phyloP scores from a whole-genome alignment of 2,797 vertebrate genomes.

The Fringilla coelebs region DNA sequence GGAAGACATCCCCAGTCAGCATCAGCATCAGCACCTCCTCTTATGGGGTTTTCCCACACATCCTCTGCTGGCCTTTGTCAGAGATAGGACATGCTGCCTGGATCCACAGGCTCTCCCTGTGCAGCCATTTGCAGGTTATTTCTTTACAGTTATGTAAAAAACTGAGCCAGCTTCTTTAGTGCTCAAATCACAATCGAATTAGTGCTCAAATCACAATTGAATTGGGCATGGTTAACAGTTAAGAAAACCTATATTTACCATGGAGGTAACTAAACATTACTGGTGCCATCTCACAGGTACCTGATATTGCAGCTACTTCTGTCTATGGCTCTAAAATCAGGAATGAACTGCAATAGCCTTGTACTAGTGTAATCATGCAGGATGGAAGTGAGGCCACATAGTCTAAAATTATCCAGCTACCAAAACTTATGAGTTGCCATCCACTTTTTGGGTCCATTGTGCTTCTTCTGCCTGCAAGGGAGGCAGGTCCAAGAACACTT shows the following conservation, averaged over 20 bases:
- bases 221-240: neutral
- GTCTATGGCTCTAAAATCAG: neutral
- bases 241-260: neutral
- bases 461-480: neutral
- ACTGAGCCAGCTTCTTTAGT: neutral
- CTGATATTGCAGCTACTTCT: neutral
- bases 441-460: neutral
- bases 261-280: neutral
- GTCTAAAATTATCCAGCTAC: neutral
- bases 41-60: neutral
- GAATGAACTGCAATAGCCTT: neutral
- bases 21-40: neutral
- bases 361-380: neutral
- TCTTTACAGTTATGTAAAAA: neutral
- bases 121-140: neutral
- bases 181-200: neutral
- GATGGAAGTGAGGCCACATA: neutral
- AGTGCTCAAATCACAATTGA: neutral
- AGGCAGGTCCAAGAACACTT: neutral
- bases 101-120: neutral
- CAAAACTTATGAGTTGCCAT: neutral
- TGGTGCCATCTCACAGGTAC: neutral
- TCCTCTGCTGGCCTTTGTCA: neutral
- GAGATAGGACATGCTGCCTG: neutral
- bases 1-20: neutral